Evolutionary conservation across 2,113 vertebrate genomes (phyloP), one percentile per base, ranked within the genome.

Genomic region (Pavo muticus): DNA sequence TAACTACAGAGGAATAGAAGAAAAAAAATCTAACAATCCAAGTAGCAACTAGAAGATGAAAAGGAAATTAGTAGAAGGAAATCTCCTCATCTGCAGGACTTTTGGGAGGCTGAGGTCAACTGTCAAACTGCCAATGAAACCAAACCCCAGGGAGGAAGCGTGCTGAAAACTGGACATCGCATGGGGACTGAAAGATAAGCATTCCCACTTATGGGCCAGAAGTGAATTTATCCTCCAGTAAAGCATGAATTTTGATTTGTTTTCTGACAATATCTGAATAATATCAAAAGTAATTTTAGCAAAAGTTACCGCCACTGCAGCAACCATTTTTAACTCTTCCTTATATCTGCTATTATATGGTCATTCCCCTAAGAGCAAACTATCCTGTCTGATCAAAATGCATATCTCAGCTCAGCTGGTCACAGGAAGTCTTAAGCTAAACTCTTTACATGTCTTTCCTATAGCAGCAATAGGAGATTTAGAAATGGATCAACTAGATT

Each of bases 221-320:
- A 54, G 0, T 39, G 39, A 77, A 35, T 75, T 82, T 61, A 40
- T 23, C 44, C 37, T 69, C 87, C 57, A 75, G 52, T n/a, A 68
- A 77, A 60, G 11, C 8, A 78, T 29, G 37, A 2, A 5, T 14
- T 54, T 65, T 57, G 57, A 37, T 30, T 17, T 0, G 0, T 56
- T 83, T 85, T 87, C 30, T 88, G 42, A 74, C 37, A 76, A 16
- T 40, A 91, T 30, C 16, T 77, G 73, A 80, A 77, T 25, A 71
- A 32, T 6, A 25, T 47, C n/a, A 75, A 56, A 1, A 4, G 0
- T 4, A 10, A 32, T 44, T 88, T 84, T 56, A 42, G 16, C 39
- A 84, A 40, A 83, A 83, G 45, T 59, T 88, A 52, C 48, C 65
- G n/a, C 30, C 40, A 30, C 11, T n/a, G 24, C 19, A 30, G 39